Conservation (phyloP, 2,888 invertebrate genomes). For the Dascillus cervinus region DNA sequence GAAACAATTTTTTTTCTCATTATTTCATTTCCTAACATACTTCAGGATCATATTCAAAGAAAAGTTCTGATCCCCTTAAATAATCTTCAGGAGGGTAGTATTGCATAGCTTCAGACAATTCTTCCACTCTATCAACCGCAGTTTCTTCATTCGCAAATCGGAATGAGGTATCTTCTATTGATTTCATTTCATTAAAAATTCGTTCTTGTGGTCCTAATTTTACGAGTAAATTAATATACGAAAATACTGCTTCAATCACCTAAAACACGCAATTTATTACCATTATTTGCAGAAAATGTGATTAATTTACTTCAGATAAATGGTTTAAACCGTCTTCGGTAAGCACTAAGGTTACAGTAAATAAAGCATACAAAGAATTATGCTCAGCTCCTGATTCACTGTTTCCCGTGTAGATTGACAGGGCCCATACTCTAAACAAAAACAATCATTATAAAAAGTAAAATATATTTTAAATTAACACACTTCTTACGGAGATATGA, state of each 20-base stretch:
- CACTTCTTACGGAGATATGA: constrained; percentile 67
- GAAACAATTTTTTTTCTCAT: constrained; percentile 1
- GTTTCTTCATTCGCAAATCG: constrained; percentile 63
- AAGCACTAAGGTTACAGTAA: constrained; percentile 63
- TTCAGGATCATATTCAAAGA: constrained; percentile 68
- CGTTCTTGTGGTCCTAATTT: constrained; percentile 58
- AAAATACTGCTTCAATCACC: constrained; percentile 71
- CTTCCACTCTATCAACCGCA: constrained; percentile 71
- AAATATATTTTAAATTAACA: constrained; percentile 19
- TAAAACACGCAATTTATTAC: constrained; percentile 31
- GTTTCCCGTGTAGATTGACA: constrained; percentile 63
- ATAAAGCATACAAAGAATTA: constrained; percentile 70
- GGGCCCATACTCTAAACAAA: constrained; percentile 62
- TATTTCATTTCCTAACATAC: constrained; percentile 39
- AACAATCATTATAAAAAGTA: constrained; percentile 5
- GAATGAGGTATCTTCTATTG: constrained; percentile 67
- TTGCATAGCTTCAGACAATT: constrained; percentile 70
- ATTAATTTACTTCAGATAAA: constrained; percentile 42
- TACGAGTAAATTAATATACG: constrained; percentile 68
- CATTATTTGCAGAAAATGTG: constrained; percentile 3
- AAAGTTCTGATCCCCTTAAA: constrained; percentile 66
- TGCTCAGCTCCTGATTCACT: constrained; percentile 70
- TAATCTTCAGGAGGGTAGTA: constrained; percentile 71
- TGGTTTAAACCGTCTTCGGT: constrained; percentile 71
- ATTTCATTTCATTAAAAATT: constrained; percentile 65